Evolutionary conservation across 2,888 invertebrate genomes (phyloP).

Genomic region (Eustalomyia histrio): DNA sequence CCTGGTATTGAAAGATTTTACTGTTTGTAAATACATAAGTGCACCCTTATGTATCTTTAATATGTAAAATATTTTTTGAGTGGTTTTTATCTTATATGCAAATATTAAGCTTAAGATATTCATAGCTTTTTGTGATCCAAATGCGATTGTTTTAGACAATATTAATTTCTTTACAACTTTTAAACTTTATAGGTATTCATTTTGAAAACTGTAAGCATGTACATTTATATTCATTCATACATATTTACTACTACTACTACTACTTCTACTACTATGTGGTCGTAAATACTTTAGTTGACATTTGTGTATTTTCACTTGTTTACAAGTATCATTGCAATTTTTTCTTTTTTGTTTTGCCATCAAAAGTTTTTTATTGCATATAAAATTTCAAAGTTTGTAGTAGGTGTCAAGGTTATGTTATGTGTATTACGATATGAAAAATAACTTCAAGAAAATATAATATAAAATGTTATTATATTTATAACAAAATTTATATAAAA

Average conservation of each 20-base stretch:
- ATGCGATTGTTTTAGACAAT: too few relatives aligned
- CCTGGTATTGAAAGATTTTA: too few relatives aligned
- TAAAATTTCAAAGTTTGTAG: slow-evolving; percentile 13
- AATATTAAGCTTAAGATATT: slow-evolving; percentile 20
- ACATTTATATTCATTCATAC: not conserved
- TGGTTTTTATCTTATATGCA: not conserved
- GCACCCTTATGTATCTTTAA: too few relatives aligned
- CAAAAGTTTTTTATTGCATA: not conserved
- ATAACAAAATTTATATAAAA: too few relatives aligned
- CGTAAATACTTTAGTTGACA: slow-evolving; percentile 20
- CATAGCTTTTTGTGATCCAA: not conserved
- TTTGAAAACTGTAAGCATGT: not conserved
- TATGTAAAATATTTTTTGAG: too few relatives aligned
- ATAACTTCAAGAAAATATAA: too few relatives aligned
- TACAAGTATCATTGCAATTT: slow-evolving; percentile 9
- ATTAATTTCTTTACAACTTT: not conserved
- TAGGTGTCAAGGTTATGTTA: slow-evolving; percentile 23
- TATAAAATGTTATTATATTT: too few relatives aligned
- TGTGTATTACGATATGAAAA: not conserved
- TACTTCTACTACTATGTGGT: not conserved
- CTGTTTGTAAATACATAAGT: too few relatives aligned
- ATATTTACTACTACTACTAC: not conserved
- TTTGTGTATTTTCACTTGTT: slow-evolving; percentile 30
- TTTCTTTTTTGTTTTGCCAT: not conserved
- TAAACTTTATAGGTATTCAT: not conserved